These are phyloP conservation scores for Athene cunicularia DNA, from an alignment of 2,113 vertebrate species.

Conservation along the genomic window DNA sequence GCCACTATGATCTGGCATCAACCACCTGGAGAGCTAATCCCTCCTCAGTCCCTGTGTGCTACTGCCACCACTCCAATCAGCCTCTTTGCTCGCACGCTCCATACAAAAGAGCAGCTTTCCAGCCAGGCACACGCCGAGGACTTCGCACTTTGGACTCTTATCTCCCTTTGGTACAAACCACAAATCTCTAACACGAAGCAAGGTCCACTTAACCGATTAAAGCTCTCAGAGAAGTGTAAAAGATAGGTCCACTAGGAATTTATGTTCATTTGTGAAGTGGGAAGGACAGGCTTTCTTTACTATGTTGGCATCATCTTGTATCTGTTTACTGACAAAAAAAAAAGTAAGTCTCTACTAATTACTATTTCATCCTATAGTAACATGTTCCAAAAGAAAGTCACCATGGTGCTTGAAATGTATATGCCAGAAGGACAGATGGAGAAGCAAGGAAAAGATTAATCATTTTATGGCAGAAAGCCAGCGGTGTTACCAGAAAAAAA, in stretches of 20 bases:
- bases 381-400: slow-evolving; percentile 26
- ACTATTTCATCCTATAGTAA: slow-evolving; percentile 33
- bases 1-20: neutral
- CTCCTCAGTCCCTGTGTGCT: neutral
- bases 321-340: slow-evolving; percentile 56
- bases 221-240: accelerated
- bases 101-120: neutral
- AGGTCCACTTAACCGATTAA: neutral
- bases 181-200: neutral
- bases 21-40: neutral
- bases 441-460: slow-evolving; percentile 64
- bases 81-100: accelerated
- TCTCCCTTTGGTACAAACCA: neutral
- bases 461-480: slow-evolving; percentile 48
- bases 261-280: neutral
- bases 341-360: slow-evolving; percentile 11
- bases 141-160: slow-evolving; percentile 35
- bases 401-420: neutral
- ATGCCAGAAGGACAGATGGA: slow-evolving; percentile 60
- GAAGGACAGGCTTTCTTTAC: slow-evolving; percentile 36
- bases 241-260: neutral
- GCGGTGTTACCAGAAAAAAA: neutral
- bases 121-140: neutral
- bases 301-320: slow-evolving; percentile 36
- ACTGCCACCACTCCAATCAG: neutral